These are phyloP conservation scores for Diarsia brunnea DNA, from an alignment of 2,888 invertebrate genomes.

Conservation along the genomic window DNA sequence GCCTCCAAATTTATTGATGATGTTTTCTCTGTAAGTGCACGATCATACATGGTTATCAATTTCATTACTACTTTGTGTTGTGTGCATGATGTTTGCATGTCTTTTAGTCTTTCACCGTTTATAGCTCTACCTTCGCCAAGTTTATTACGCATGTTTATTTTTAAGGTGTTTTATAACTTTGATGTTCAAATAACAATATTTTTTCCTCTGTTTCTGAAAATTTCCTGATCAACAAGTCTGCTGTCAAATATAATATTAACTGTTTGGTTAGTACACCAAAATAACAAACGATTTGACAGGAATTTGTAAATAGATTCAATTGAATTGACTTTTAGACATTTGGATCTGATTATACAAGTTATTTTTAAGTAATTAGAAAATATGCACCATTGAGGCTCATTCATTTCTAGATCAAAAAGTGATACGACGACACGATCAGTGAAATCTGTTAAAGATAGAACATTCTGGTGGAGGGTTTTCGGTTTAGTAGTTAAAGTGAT, in stretches of 20 bases:
- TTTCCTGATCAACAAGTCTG: neutral
- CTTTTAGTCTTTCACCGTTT: neutral
- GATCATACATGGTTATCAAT: constrained; percentile 43
- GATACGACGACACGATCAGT: too few species aligned
- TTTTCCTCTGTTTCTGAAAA: neutral
- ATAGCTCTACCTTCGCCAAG: neutral
- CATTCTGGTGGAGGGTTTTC: neutral
- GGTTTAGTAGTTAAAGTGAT: neutral
- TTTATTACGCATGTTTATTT: neutral
- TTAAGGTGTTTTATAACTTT: neutral
- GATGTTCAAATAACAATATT: neutral
- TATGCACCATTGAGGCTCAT: neutral
- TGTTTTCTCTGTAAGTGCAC: constrained; percentile 88
- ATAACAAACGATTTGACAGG: neutral
- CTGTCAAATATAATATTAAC: neutral
- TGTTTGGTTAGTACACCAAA: constrained; percentile 2
- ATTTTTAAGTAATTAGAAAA: too few species aligned
- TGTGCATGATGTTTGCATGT: constrained; percentile 21
- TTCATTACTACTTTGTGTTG: constrained; percentile 7
- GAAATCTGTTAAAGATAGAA: neutral
- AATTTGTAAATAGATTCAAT: neutral
- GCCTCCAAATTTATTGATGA: constrained; percentile 85
- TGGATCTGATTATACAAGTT: neutral
- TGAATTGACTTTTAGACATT: neutral
- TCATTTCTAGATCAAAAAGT: neutral